A percentile compares a stretch with the other conserved stretches of the same genome.
phyloP scores from a whole-genome alignment of 2,888 invertebrate genomes.

The Microctonus aethiopoides region DNA sequence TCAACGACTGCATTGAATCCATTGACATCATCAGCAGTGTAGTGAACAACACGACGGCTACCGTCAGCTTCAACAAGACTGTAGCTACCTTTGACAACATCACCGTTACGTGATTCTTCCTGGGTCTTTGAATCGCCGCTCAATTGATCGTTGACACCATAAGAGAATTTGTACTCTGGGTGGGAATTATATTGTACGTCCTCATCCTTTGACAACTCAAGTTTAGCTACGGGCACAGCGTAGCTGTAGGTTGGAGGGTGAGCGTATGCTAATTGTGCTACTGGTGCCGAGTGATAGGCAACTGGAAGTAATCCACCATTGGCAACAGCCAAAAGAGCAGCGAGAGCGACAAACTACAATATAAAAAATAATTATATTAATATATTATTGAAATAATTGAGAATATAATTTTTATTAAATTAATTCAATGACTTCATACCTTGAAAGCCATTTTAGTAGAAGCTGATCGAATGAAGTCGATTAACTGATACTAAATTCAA shows the following conservation, averaged over 20 bases:
- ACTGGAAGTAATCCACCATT: constrained; percentile 39
- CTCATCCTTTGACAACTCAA: constrained; percentile 21
- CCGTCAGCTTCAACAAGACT: constrained; percentile 41
- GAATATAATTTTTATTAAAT: background rate
- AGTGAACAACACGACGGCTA: constrained; percentile 52
- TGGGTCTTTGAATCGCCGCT: constrained; percentile 44
- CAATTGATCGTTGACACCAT: constrained; percentile 24
- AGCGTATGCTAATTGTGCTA: constrained; percentile 45
- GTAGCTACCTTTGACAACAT: constrained; percentile 41
- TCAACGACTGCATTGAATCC: constrained; percentile 61
- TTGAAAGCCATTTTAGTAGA: constrained; percentile 10
- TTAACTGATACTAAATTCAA: constrained; percentile 6
- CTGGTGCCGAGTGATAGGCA: constrained; percentile 39
- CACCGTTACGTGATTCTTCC: constrained; percentile 40
- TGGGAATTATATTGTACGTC: constrained; percentile 35
- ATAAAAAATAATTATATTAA: background rate
- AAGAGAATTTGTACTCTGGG: constrained; percentile 33
- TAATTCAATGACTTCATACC: background rate
- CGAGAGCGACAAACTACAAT: constrained; percentile 11
- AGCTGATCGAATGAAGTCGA: constrained; percentile 6
- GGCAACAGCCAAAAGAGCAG: constrained; percentile 30
- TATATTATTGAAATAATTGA: background rate
- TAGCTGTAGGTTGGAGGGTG: constrained; percentile 35
- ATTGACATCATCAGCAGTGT: constrained; percentile 49
- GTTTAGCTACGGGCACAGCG: constrained; percentile 29